phyloP scores from a whole-genome alignment of 2,797 vertebrate genomes.

The Tarsius wallacei region DNA sequence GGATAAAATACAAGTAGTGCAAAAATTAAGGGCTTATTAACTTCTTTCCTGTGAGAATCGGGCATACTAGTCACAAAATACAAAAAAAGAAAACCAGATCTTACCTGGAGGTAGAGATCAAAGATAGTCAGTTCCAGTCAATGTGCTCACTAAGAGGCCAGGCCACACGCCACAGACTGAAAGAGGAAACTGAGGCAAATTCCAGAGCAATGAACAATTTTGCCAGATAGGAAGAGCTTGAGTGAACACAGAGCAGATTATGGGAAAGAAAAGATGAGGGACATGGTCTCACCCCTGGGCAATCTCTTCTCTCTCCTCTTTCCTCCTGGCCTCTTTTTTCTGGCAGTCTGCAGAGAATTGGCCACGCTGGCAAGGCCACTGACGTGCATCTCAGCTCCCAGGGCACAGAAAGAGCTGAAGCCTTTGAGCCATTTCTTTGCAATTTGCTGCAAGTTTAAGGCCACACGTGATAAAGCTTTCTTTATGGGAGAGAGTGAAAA shows the following conservation, averaged over 20 bases:
- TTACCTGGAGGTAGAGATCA: conserved; percentile 88
- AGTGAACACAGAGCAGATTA: conserved; percentile 40
- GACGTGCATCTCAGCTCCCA: conserved; percentile 82
- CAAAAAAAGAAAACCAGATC: conserved; percentile 80
- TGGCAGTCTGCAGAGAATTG: conserved; percentile 80
- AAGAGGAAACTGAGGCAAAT: background rate
- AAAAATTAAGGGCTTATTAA: background rate
- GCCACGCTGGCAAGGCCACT: conserved; percentile 80
- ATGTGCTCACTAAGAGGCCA: conserved; percentile 62
- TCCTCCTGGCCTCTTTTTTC: conserved; percentile 83
- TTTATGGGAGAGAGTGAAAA: conserved; percentile 78
- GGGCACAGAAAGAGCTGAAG: conserved; percentile 83
- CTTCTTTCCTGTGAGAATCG: background rate
- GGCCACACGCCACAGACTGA: background rate
- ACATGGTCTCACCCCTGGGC: conserved; percentile 76
- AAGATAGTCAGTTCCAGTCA: conserved; percentile 66
- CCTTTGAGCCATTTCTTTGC: conserved; percentile 86
- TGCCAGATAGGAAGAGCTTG: conserved; percentile 44
- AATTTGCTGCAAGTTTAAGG: conserved; percentile 87
- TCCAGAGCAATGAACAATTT: background rate
- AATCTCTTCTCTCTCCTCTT: conserved; percentile 71
- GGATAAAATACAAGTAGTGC: background rate
- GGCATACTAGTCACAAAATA: background rate
- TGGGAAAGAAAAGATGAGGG: conserved; percentile 46
- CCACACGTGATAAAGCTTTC: conserved; percentile 90